A percentile compares a stretch with the other conserved stretches of the same genome.
These are phyloP conservation scores for Oryzias javanicus DNA, from an alignment of 2,113 vertebrate species.

Conservation along the genomic window DNA sequence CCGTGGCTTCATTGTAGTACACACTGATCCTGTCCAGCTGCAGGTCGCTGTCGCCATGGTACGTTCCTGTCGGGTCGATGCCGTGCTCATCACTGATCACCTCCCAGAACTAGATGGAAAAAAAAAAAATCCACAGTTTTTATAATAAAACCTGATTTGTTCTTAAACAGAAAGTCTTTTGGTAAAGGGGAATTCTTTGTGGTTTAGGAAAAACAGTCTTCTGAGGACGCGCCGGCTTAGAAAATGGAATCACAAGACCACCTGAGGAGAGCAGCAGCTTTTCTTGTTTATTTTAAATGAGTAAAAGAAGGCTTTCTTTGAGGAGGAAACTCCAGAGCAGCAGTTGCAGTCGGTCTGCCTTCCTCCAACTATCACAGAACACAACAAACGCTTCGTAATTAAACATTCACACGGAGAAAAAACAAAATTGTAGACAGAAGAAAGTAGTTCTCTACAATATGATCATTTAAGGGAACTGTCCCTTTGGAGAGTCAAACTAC, in stretches of 20 bases:
- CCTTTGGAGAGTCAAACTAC: too few relatives aligned
- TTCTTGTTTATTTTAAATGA: not conserved
- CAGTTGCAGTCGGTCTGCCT: too few relatives aligned
- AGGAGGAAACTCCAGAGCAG: not conserved
- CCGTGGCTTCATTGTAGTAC: conserved; percentile 85
- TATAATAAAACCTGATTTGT: not conserved
- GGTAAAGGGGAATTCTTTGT: conserved; percentile 8
- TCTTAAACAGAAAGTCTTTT: not conserved
- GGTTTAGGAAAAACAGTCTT: not conserved
- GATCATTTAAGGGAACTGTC: too few relatives aligned
- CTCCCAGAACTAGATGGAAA: conserved; percentile 72
- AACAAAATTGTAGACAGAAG: too few relatives aligned
- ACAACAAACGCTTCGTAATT: too few relatives aligned
- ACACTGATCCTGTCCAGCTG: conserved; percentile 87
- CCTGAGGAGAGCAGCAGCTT: conserved; percentile 8
- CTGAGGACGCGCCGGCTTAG: conserved; percentile 5
- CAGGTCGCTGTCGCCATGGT: conserved; percentile 77
- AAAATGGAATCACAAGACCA: conserved; percentile 34
- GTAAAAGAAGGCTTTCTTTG: not conserved
- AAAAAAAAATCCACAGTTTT: not conserved
- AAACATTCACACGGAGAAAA: too few relatives aligned
- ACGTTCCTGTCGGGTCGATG: conserved; percentile 84
- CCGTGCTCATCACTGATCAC: conserved; percentile 81
- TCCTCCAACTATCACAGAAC: too few relatives aligned
- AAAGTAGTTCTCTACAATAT: too few relatives aligned